Percentiles rank a stretch among this genome's conserved stretches.
Conservation (phyloP, 2,113 vertebrate genomes). For the Platycercus adscitus region DNA sequence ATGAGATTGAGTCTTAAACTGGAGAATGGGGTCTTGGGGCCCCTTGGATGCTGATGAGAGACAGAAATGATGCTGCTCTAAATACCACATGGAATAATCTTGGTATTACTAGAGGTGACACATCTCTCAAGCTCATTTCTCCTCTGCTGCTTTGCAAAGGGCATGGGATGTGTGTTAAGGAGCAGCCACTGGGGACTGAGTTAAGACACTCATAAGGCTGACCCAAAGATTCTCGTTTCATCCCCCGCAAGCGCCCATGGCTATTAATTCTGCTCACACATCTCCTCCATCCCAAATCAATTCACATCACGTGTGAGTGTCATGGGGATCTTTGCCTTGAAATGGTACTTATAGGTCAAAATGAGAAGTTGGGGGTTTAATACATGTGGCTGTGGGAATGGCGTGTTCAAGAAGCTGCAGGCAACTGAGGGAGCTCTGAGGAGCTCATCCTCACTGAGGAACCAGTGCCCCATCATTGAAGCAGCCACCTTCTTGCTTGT, state of each 20-base stretch:
- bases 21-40: background rate
- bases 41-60: background rate
- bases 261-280: background rate
- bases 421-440: background rate
- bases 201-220: background rate
- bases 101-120: background rate
- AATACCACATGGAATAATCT: background rate
- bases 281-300: background rate
- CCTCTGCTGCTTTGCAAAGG: conserved; percentile 14
- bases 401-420: background rate
- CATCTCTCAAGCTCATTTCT: background rate
- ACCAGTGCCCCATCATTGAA: background rate
- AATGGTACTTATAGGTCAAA: background rate
- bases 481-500: background rate
- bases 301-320: background rate
- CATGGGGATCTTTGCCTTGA: background rate
- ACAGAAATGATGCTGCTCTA: background rate
- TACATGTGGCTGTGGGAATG: background rate
- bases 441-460: background rate
- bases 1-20: background rate
- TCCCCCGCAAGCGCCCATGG: background rate
- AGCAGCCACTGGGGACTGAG: background rate
- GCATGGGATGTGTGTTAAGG: background rate
- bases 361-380: background rate
- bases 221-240: background rate